These are phyloP conservation scores for Hemicrepidius hirtus DNA, from an alignment of 2,888 invertebrate species.

Conservation along the genomic window DNA sequence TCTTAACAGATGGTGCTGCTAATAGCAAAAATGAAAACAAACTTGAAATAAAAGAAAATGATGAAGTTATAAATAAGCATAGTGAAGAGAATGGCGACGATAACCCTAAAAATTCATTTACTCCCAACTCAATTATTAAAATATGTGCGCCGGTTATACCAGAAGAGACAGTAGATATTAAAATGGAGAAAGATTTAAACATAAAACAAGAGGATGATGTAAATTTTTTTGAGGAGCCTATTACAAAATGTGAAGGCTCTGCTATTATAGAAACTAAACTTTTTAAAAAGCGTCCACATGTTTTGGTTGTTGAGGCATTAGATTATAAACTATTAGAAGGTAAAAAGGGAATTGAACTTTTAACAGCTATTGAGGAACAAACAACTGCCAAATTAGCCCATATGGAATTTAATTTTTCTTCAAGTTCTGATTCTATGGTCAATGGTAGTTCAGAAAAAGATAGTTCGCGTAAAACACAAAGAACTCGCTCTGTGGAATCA, in stretches of 20 bases:
- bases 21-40: no score
- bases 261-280: constrained; percentile 42
- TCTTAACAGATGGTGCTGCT: no score
- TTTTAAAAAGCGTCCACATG: constrained; percentile 43
- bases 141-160: neutral
- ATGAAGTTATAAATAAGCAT: no score
- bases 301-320: constrained; percentile 60
- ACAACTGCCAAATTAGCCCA: constrained; percentile 62
- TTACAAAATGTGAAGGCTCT: constrained; percentile 18
- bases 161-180: neutral
- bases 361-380: constrained; percentile 66
- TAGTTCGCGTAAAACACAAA: constrained; percentile 59
- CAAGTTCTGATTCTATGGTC: constrained; percentile 59
- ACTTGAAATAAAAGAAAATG: neutral
- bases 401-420: constrained; percentile 57
- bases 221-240: neutral
- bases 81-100: neutral
- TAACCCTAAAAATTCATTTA: neutral
- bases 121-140: neutral
- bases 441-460: constrained; percentile 43
- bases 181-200: neutral
- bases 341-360: constrained; percentile 65
- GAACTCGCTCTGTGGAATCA: constrained; percentile 65
- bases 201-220: neutral
- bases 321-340: constrained; percentile 64